Evolutionary conservation across 2,888 invertebrate genomes (phyloP).

Genomic region (Lutraria lutraria): DNA sequence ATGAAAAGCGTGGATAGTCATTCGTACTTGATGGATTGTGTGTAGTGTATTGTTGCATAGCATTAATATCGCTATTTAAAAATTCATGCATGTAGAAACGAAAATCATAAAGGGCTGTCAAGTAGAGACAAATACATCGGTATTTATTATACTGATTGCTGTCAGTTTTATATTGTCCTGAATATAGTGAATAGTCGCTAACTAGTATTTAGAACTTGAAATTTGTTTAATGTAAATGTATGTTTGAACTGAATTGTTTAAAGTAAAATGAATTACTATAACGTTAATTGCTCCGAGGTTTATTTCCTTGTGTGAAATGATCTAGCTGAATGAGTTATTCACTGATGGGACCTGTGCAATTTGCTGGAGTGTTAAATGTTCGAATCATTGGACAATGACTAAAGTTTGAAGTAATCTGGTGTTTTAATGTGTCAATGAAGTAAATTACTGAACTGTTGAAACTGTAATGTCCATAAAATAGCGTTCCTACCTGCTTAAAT

Average conservation of each 20-base stretch:
- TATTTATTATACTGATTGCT: conserved; percentile 2
- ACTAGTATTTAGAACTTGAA: not conserved
- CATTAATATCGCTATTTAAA: conserved; percentile 20
- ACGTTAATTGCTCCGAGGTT: not conserved
- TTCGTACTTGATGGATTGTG: not conserved
- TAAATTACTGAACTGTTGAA: too few relatives aligned
- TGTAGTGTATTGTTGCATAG: conserved; percentile 31
- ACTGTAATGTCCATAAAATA: too few relatives aligned
- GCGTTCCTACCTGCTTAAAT: too few relatives aligned
- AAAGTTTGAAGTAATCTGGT: too few relatives aligned
- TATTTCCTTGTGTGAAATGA: not conserved
- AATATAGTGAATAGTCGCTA: not conserved
- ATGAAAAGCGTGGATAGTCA: not conserved
- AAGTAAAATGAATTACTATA: not conserved
- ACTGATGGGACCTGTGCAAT: not conserved
- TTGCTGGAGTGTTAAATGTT: too few relatives aligned
- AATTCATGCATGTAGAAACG: conserved; percentile 30
- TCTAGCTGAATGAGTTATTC: not conserved
- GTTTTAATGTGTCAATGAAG: too few relatives aligned
- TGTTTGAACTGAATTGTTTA: not conserved
- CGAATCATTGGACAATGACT: too few relatives aligned
- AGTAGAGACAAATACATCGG: conserved; percentile 12
- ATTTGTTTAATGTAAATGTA: not conserved
- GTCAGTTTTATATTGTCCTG: conserved; percentile 3
- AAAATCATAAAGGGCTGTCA: conserved; percentile 29